These are phyloP conservation scores for Sicus ferrugineus DNA, from an alignment of 2,888 invertebrate species.

Conservation along the genomic window DNA sequence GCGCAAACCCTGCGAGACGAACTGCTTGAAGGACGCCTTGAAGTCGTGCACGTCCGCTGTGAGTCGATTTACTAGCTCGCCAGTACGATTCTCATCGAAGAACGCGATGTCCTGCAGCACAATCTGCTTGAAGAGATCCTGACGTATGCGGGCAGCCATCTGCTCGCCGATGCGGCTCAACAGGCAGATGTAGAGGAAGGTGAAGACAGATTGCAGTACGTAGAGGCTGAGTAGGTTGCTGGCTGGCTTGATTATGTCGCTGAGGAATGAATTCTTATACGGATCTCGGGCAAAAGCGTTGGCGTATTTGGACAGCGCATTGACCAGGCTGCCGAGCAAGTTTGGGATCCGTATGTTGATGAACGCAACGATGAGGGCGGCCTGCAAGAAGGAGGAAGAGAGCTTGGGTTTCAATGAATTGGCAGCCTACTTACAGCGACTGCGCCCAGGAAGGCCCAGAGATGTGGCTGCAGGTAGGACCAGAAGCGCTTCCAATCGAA, in stretches of 20 bases:
- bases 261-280: slow-evolving; percentile 57
- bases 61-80: slow-evolving; percentile 89
- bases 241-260: slow-evolving; percentile 59
- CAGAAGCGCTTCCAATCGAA: slow-evolving; percentile 84
- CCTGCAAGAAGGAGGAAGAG: slow-evolving; percentile 67
- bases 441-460: slow-evolving; percentile 79
- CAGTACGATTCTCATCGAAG: slow-evolving; percentile 89
- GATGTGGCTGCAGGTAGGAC: slow-evolving; percentile 77
- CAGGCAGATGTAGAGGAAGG: slow-evolving; percentile 88
- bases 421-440: slow-evolving; percentile 69
- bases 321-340: slow-evolving; percentile 82
- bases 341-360: slow-evolving; percentile 91
- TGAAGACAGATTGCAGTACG: slow-evolving; percentile 73
- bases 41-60: slow-evolving; percentile 96
- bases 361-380: slow-evolving; percentile 85
- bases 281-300: slow-evolving; percentile 65
- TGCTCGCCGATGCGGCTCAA: slow-evolving; percentile 89
- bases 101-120: slow-evolving; percentile 86
- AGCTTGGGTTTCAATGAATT: background rate
- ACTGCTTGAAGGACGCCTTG: slow-evolving; percentile 94
- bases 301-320: slow-evolving; percentile 73
- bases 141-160: slow-evolving; percentile 82
- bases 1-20: slow-evolving; percentile 89
- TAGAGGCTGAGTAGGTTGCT: slow-evolving; percentile 61
- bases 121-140: slow-evolving; percentile 82